phyloP scores from a whole-genome alignment of 1,140 invertebrate genomes.

The Odontomachus brunneus region DNA sequence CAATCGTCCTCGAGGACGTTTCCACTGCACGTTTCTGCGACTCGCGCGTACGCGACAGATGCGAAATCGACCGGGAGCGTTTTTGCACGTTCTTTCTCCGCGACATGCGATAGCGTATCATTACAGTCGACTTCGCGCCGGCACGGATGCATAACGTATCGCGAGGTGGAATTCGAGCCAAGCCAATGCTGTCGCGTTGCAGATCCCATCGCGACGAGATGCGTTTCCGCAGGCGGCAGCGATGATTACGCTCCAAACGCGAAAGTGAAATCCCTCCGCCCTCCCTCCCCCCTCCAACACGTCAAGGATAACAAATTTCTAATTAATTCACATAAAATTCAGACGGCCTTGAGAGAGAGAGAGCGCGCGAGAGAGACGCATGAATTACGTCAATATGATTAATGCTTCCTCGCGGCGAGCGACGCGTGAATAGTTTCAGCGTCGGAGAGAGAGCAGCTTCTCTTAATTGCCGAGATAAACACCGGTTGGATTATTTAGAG shows the following conservation, averaged over 20 bases:
- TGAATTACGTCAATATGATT: constrained; percentile 45
- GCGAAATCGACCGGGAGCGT: constrained; percentile 12
- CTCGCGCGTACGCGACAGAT: neutral
- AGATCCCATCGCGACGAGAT: constrained; percentile 62
- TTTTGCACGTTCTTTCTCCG: constrained; percentile 65
- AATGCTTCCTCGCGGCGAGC: constrained; percentile 43
- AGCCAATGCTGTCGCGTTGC: constrained; percentile 13
- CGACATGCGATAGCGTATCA: constrained; percentile 60
- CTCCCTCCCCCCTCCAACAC: too few relatives aligned
- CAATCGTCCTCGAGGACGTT: neutral
- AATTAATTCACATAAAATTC: constrained; percentile 58
- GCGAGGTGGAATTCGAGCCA: constrained; percentile 68
- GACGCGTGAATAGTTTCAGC: constrained; percentile 15
- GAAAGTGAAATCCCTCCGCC: constrained; percentile 40
- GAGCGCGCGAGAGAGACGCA: too few relatives aligned
- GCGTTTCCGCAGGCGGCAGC: constrained; percentile 52
- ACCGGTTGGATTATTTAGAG: constrained; percentile 34
- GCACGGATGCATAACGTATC: constrained; percentile 57
- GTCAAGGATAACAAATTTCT: constrained; percentile 45
- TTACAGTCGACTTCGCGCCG: constrained; percentile 57
- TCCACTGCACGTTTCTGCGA: constrained; percentile 34
- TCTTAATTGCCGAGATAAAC: constrained; percentile 50
- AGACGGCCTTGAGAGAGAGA: constrained; percentile 15
- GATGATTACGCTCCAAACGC: constrained; percentile 42
- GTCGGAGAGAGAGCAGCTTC: neutral